Percentiles rank a stretch among this genome's conserved stretches.
Conservation (phyloP, 1,140 invertebrate species). For the Himalopsyche phryganea region DNA sequence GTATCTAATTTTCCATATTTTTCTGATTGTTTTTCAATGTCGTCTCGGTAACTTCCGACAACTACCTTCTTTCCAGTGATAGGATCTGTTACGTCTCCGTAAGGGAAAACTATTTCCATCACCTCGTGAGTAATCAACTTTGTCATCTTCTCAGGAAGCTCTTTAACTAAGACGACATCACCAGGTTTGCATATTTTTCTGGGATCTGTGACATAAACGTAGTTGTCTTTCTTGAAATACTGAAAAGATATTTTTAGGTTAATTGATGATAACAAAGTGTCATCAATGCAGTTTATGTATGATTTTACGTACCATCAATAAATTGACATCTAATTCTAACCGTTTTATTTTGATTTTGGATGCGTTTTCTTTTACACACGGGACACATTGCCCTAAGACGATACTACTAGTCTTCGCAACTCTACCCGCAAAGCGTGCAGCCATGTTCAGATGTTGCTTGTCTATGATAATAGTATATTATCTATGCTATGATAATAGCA, state of each 20-base stretch:
- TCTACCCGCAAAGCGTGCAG: not conserved
- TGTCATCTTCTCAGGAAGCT: slow-evolving; percentile 67
- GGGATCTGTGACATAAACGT: slow-evolving; percentile 74
- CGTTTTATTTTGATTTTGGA: slow-evolving; percentile 69
- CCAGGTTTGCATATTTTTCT: slow-evolving; percentile 72
- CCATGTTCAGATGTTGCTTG: not conserved
- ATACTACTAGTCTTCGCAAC: slow-evolving; percentile 29
- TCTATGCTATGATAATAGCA: too few species aligned
- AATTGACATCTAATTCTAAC: slow-evolving; percentile 64
- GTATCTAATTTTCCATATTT: slow-evolving; percentile 66
- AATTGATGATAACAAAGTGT: too few species aligned
- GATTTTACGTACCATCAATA: slow-evolving; percentile 63
- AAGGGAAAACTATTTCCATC: slow-evolving; percentile 72
- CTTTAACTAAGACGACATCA: slow-evolving; percentile 75
- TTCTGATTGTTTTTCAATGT: slow-evolving; percentile 64
- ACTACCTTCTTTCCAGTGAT: slow-evolving; percentile 77
- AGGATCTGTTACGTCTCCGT: slow-evolving; percentile 80
- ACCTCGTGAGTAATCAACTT: slow-evolving; percentile 75
- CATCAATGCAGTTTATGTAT: too few species aligned
- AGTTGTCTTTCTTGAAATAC: slow-evolving; percentile 73
- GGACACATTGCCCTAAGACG: slow-evolving; percentile 68
- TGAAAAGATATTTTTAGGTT: slow-evolving; percentile 47
- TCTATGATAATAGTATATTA: too few species aligned
- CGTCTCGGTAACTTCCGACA: slow-evolving; percentile 67
- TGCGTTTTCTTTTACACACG: slow-evolving; percentile 69